Evolutionary conservation across 2,797 vertebrate species (phyloP), one percentile per base, ranked within the genome.

Genomic region (Setipinna tenuifilis): DNA sequence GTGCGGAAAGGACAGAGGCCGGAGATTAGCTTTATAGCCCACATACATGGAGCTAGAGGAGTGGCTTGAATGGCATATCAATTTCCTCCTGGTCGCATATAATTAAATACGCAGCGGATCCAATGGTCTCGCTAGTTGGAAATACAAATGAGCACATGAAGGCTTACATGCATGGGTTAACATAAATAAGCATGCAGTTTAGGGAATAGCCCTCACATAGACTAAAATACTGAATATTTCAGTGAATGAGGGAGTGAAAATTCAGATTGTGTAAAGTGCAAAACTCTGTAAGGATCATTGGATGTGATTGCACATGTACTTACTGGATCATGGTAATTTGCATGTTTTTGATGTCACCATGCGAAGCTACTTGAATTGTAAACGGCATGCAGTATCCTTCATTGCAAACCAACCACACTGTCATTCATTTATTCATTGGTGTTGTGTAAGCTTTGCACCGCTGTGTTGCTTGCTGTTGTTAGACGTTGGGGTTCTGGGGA

Each of bases 1-100:
- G 88, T 5, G 78, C 5, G 83, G 88, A 92, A 90, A 90, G 91
- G 93, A 90, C 89, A 85, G 90, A 90, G 58, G 61, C 87, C 83
- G 86, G 90, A 92, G 93, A 92, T 93, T 92, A 91, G 89, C 10
- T 83, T 75, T 31, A 75, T 78, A 54, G 9, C 7, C 50, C 1
- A 44, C 35, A 75, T 44, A 78, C 71, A 44, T 78, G 7, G 35
- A 21, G 58, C 19, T 35, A 78, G 71, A 78, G 71, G 71, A 78
- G 71, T 78, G 71, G 71, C 71, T 78, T 78, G 35, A 44, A 78
- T 44, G 19, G 19, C 31, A 41, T 5, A 44, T 16, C 28, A 35
- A 3, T 35, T 17, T 17, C 12, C 65, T 31, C 28, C 14, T 71
- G 65, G 25, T 31, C 16, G 65, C 14, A 71, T 71, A 71, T 78